Conservation (phyloP, 2,113 vertebrate species). For the Hippolais icterina region DNA sequence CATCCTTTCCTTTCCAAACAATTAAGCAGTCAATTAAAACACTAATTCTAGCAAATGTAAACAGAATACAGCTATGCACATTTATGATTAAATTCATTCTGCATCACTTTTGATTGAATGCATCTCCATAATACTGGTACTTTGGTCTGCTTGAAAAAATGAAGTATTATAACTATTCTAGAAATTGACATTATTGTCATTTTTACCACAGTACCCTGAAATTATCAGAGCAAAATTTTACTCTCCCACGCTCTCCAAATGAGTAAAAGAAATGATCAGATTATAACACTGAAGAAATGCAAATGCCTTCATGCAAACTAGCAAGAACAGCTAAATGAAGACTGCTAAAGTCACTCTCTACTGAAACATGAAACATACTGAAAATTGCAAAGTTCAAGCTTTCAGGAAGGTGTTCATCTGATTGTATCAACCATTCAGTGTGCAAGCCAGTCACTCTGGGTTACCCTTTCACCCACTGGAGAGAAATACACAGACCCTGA, state of each 20-base stretch:
- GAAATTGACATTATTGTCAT: neutral
- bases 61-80: neutral
- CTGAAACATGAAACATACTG: neutral
- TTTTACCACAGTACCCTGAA: neutral
- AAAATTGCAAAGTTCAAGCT: neutral
- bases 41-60: neutral
- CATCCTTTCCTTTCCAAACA: neutral
- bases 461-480: neutral
- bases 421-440: neutral
- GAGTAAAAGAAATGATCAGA: fast-evolving
- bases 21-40: neutral
- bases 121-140: neutral
- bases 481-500: neutral
- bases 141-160: neutral
- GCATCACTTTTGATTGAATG: neutral
- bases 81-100: neutral
- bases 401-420: neutral
- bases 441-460: neutral
- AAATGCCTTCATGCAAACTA: neutral
- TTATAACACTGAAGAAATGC: neutral
- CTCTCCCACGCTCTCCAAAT: neutral
- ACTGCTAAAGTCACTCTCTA: neutral
- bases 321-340: neutral
- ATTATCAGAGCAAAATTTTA: neutral
- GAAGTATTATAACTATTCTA: neutral